phyloP scores from a whole-genome alignment of 2,797 vertebrate species.

The Mallotus villosus region DNA sequence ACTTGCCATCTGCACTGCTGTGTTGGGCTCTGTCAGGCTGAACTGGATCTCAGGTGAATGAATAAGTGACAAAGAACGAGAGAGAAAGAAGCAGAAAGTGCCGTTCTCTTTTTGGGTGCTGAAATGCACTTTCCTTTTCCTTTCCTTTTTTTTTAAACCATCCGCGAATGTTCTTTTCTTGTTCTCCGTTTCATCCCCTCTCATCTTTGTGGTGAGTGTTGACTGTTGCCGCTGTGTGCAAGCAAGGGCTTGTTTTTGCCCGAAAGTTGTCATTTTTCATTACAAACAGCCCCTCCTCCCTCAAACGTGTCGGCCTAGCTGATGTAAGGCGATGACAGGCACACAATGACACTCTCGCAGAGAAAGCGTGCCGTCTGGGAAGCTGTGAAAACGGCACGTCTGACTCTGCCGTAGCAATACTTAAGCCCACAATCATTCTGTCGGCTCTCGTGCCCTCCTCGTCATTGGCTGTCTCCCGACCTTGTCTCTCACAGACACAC shows the following conservation, averaged over 20 bases:
- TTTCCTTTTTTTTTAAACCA: constrained; percentile 38
- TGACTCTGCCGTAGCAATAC: constrained; percentile 41
- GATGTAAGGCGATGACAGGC: constrained; percentile 57
- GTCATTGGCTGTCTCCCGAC: constrained; percentile 52
- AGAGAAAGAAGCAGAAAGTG: background rate
- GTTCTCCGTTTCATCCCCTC: constrained; percentile 60
- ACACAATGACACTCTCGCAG: constrained; percentile 14
- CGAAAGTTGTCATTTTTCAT: constrained; percentile 64
- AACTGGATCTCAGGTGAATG: background rate
- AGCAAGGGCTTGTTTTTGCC: constrained; percentile 44
- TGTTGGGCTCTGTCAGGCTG: background rate
- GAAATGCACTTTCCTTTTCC: constrained; percentile 28
- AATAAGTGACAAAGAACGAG: background rate
- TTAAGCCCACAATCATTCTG: constrained; percentile 32
- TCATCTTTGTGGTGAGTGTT: constrained; percentile 59
- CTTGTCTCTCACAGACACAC: constrained; percentile 44
- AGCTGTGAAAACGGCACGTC: constrained; percentile 27
- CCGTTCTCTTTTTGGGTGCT: background rate
- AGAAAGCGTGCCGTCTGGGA: constrained; percentile 20
- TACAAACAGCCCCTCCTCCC: constrained; percentile 50
- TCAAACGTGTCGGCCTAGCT: constrained; percentile 41
- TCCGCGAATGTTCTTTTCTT: constrained; percentile 54
- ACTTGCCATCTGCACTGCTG: no score
- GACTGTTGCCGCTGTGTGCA: constrained; percentile 27
- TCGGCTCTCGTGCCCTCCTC: constrained; percentile 35